Conservation (phyloP, 2,113 vertebrate genomes). For the Epinephelus cyanopodus region DNA sequence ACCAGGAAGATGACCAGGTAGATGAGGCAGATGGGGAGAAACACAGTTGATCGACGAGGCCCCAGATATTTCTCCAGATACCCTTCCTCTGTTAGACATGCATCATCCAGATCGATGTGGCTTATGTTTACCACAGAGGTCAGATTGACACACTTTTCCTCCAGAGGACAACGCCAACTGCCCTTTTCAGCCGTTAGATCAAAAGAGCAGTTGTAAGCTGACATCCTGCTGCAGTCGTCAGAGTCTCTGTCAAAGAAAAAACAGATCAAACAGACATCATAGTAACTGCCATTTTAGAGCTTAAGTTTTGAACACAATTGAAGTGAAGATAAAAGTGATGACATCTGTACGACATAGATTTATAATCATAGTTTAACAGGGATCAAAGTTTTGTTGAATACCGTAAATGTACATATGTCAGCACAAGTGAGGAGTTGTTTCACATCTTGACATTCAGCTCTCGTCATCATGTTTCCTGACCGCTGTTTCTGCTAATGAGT, state of each 20-base stretch:
- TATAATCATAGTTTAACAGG: neutral
- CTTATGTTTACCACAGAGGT: slow-evolving; percentile 66
- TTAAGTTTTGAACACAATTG: neutral
- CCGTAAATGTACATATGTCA: neutral
- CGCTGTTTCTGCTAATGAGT: slow-evolving; percentile 7
- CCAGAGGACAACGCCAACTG: slow-evolving; percentile 26
- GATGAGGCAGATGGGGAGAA: slow-evolving; percentile 88
- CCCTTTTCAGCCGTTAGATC: slow-evolving; percentile 20
- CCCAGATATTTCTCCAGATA: slow-evolving; percentile 89
- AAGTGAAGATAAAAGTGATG: neutral
- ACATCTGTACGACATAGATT: neutral
- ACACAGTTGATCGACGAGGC: slow-evolving; percentile 86
- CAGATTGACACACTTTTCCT: slow-evolving; percentile 75
- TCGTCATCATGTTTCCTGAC: slow-evolving; percentile 1
- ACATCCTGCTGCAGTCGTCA: slow-evolving; percentile 52
- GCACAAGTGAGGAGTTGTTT: neutral
- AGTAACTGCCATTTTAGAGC: neutral
- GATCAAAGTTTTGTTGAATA: neutral
- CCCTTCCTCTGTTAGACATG: slow-evolving; percentile 86
- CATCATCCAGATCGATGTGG: slow-evolving; percentile 69
- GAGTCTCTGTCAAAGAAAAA: neutral
- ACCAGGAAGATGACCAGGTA: slow-evolving; percentile 92
- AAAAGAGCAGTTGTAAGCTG: slow-evolving; percentile 80
- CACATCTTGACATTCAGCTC: neutral
- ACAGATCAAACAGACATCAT: neutral